Evolutionary conservation across 2,113 vertebrate species (phyloP), one percentile per base, ranked within the genome.

Genomic region (Machaerirhynchus nigripectus): DNA sequence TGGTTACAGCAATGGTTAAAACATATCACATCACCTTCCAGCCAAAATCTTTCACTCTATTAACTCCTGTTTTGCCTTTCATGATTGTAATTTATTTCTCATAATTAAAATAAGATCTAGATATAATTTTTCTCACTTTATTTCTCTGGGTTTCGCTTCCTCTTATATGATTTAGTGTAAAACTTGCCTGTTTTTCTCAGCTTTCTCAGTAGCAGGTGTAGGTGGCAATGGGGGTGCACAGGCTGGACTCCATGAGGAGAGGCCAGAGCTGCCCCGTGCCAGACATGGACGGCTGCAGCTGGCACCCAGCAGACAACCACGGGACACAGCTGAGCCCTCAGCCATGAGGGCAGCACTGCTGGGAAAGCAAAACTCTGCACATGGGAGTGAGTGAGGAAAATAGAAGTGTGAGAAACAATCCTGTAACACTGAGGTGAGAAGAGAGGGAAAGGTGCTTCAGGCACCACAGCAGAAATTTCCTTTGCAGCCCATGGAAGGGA

Each of bases 211-310:
- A 37, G 3, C 5, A 27, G 20, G 16, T 26, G 6, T 8, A 53
- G 30, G 13, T 31, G 69, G 20, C n/a, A 42, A 26, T 0, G 12
- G 13, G 12, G 5, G 9, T 4, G 30, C 37, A 13, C 40, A 50
- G 35, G 49, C 18, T 6, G 13, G 37, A 10, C 23, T 35, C 47
- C 9, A 7, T 2, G 22, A 22, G 27, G 22, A 39, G 49, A 64
- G 42, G 35, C 52, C 17, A 39, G 31, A 56, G 52, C 52, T 50
- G 60, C 42, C 53, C 42, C 20, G 6, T n/a, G 22, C 10, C 70
- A 26, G 39, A 39, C 42, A 24, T 0, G 0, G 49, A 22, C 0
- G 1, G 42, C 0, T 30, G n/a, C 42, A 85, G 70, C 30, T 1
- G 1, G 18, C 42, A 56, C 23, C 40, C 82, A 39, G 60, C 19